Conservation (phyloP, 2,888 invertebrate genomes). For the Dione juno region DNA sequence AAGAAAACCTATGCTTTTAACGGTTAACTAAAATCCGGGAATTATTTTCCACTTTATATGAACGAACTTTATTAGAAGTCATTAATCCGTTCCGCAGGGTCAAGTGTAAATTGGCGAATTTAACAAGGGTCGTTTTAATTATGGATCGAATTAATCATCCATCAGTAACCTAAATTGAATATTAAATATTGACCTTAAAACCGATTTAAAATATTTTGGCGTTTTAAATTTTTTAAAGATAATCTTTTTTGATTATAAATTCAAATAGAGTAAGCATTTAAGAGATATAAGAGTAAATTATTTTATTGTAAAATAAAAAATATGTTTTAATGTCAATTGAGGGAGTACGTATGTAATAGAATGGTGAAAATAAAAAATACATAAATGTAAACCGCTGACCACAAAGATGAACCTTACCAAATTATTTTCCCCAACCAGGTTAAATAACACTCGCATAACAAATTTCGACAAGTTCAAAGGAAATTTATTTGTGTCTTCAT, state of each 20-base stretch:
- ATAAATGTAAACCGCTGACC: no score
- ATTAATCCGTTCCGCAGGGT: slow-evolving; percentile 32
- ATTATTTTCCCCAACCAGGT: no score
- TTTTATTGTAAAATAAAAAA: no score
- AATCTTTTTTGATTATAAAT: not conserved
- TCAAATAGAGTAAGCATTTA: no score
- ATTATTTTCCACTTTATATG: slow-evolving; percentile 7
- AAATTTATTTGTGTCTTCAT: no score
- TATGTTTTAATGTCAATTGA: no score
- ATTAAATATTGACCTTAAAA: slow-evolving; percentile 16
- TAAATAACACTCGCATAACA: no score
- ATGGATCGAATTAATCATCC: slow-evolving; percentile 30
- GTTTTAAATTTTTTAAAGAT: not conserved
- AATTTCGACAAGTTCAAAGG: no score
- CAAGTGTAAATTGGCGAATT: slow-evolving; percentile 35
- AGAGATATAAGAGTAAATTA: no score
- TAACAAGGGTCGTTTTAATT: slow-evolving; percentile 36
- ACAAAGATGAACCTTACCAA: no score
- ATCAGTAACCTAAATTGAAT: slow-evolving; percentile 16
- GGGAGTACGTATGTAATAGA: no score
- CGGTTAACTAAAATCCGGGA: slow-evolving; percentile 5
- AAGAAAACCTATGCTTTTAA: not conserved
- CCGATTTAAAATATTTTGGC: not conserved
- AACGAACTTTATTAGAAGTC: slow-evolving; percentile 33
- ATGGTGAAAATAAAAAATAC: no score